A percentile compares a stretch with the other conserved stretches of the same genome.
Evolutionary conservation across 2,888 invertebrate species (phyloP).

Genomic region (Mycogona germanica): DNA sequence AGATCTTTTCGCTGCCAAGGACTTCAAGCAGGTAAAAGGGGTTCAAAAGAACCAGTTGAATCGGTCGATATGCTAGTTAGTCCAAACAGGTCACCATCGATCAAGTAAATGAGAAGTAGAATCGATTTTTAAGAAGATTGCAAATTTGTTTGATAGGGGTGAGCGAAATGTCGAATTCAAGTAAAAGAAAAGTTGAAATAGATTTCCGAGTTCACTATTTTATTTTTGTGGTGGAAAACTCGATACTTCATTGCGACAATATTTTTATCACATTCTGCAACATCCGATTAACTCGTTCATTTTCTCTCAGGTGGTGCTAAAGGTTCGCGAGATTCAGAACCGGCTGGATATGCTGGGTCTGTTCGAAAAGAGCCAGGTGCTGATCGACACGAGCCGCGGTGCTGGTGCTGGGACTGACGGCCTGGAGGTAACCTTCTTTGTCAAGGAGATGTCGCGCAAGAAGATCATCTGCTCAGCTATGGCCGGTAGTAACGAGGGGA

Average conservation of each 20-base stretch:
- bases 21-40: slow-evolving; percentile 70
- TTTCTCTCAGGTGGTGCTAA: slow-evolving; percentile 35
- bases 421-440: slow-evolving; percentile 75
- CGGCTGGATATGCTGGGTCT: slow-evolving; percentile 74
- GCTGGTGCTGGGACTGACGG: slow-evolving; percentile 57
- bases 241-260: too few species aligned
- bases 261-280: too few species aligned
- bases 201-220: too few species aligned
- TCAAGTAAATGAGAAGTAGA: not conserved
- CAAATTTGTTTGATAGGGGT: not conserved
- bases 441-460: slow-evolving; percentile 66
- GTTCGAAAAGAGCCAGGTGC: slow-evolving; percentile 71
- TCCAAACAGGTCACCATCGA: too few species aligned
- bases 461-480: slow-evolving; percentile 75
- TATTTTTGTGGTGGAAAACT: too few species aligned
- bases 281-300: not conserved
- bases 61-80: not conserved
- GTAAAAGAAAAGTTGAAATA: too few species aligned
- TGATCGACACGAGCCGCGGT: slow-evolving; percentile 76
- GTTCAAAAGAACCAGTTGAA: not conserved
- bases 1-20: slow-evolving; percentile 67
- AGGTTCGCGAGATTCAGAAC: slow-evolving; percentile 48
- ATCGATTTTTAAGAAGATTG: not conserved
- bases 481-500: slow-evolving; percentile 85
- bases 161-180: too few species aligned